Evolutionary conservation across 2,113 vertebrate species (phyloP).

Genomic region (Bubalus kerabau): DNA sequence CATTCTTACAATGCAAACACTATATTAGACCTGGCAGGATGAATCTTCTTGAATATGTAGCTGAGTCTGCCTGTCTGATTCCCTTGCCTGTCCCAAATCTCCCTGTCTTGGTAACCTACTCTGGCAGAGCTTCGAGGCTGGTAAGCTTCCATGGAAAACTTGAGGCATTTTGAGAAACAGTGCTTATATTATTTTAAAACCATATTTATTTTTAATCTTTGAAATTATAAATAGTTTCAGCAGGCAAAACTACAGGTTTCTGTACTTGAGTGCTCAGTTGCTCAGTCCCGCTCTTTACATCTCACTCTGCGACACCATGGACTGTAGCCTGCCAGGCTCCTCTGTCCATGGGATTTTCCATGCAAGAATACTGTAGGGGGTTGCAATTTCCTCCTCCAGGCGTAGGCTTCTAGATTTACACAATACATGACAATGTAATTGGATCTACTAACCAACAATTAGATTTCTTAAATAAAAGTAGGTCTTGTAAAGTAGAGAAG

Average conservation of each 20-base stretch:
- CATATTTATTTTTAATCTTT: neutral
- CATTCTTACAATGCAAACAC: neutral
- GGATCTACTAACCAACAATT: neutral
- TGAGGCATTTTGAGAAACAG: neutral
- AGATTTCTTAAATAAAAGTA: neutral
- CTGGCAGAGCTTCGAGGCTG: neutral
- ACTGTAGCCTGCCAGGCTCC: neutral
- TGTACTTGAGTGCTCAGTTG: neutral
- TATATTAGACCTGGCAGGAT: neutral
- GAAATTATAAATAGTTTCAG: neutral
- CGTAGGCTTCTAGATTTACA: neutral
- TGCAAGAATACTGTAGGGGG: neutral
- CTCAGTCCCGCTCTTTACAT: neutral
- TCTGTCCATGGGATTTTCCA: neutral
- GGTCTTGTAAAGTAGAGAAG: neutral
- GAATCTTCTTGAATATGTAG: neutral
- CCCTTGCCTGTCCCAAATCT: neutral
- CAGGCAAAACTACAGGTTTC: neutral
- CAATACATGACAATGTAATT: neutral
- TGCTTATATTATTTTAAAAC: neutral
- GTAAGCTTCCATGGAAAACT: neutral
- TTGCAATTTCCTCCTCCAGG: neutral
- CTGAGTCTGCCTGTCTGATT: neutral
- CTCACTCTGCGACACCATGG: neutral
- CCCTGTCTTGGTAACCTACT: neutral